Conservation (phyloP, 2,797 vertebrate species). For the Tangara arthus region DNA sequence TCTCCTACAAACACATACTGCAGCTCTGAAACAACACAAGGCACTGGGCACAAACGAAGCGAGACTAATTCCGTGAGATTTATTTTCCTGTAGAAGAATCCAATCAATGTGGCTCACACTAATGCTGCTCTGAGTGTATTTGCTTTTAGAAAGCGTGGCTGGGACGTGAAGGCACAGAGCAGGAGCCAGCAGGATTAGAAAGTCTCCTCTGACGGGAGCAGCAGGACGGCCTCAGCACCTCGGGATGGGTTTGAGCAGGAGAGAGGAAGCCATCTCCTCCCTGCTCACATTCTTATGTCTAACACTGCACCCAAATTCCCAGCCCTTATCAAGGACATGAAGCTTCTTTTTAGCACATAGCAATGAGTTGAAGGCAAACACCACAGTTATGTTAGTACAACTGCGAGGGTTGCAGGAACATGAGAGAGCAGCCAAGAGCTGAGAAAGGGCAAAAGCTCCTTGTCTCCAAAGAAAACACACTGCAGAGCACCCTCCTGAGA, state of each 20-base stretch:
- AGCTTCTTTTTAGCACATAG: background rate
- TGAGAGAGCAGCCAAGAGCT: conserved; percentile 9
- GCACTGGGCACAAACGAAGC: background rate
- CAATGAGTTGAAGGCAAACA: background rate
- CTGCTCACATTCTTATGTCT: background rate
- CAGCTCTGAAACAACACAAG: background rate
- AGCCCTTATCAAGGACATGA: background rate
- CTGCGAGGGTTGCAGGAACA: background rate
- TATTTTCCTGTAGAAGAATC: background rate
- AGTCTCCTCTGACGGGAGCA: background rate
- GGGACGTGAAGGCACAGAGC: background rate
- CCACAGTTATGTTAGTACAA: conserved; percentile 2
- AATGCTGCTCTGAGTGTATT: background rate
- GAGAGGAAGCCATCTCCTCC: background rate
- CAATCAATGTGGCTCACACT: background rate
- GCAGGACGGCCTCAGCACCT: background rate
- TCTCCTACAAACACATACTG: background rate
- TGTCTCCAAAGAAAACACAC: conserved; percentile 49
- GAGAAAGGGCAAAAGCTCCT: conserved; percentile 20
- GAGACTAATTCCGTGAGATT: background rate
- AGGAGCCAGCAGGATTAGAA: background rate
- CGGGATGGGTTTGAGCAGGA: background rate
- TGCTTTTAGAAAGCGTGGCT: background rate
- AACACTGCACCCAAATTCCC: background rate
- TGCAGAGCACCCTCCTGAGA: conserved; percentile 33